Percentiles rank a stretch among this genome's conserved stretches.
Evolutionary conservation across 2,888 invertebrate genomes (phyloP).

Genomic region (Adela reaumurella): DNA sequence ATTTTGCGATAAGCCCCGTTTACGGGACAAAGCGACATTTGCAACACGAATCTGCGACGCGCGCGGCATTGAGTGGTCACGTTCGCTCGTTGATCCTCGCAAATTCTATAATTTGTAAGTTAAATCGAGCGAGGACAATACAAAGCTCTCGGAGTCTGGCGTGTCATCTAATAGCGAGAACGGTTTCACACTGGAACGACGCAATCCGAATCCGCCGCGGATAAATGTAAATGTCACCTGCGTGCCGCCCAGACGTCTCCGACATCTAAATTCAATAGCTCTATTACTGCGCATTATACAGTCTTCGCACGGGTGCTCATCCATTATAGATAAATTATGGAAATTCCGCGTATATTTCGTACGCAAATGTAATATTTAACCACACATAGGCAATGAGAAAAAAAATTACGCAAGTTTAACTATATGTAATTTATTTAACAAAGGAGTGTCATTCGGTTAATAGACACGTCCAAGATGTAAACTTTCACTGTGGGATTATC

Average conservation of each 20-base stretch:
- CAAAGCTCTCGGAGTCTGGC: too few species aligned
- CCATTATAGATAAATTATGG: background rate
- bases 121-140: too few species aligned
- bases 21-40: constrained; percentile 16
- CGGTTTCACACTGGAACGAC: too few species aligned
- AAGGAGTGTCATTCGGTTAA: background rate
- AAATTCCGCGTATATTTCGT: background rate
- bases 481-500: too few species aligned
- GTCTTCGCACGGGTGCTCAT: background rate
- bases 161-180: too few species aligned
- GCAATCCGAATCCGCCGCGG: too few species aligned
- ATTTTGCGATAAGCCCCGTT: constrained; percentile 25
- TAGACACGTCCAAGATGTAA: too few species aligned
- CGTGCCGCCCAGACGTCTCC: background rate
- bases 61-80: background rate
- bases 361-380: background rate
- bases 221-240: background rate
- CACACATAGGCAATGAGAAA: background rate
- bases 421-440: background rate
- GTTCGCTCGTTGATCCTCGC: background rate
- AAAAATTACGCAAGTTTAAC: background rate
- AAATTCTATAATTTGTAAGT: background rate
- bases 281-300: background rate
- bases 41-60: background rate
- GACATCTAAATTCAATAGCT: background rate